phyloP scores from a whole-genome alignment of 2,888 invertebrate species.

The Limnephilus rhombicus region DNA sequence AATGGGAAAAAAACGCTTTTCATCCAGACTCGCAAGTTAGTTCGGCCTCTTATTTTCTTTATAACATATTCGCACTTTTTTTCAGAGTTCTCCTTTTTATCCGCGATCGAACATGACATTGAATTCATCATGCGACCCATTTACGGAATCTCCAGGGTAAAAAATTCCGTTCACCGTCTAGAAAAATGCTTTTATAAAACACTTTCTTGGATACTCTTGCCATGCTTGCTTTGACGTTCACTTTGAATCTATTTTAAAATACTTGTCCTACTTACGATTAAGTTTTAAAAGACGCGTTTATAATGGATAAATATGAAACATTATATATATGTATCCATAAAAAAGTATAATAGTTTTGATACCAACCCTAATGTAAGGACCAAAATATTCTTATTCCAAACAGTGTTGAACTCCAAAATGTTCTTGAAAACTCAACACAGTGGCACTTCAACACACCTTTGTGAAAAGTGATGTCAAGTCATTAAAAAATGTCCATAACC shows the following conservation, averaged over 20 bases:
- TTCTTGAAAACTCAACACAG: no score
- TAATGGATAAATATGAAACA: no score
- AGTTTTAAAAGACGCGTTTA: background rate
- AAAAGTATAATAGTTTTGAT: background rate
- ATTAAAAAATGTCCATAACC: no score
- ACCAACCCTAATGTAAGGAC: no score
- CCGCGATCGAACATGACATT: conserved; percentile 11
- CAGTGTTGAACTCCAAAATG: no score
- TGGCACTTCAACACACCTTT: no score
- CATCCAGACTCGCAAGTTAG: background rate
- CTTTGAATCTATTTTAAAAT: background rate
- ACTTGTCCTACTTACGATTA: background rate
- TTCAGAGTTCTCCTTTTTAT: background rate
- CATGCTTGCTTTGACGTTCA: background rate
- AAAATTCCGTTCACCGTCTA: background rate
- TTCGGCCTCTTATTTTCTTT: background rate
- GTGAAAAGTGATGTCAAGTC: no score
- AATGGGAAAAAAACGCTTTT: background rate
- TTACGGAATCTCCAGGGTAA: background rate
- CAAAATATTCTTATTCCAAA: no score
- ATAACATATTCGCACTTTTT: background rate
- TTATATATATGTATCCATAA: background rate
- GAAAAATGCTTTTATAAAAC: background rate
- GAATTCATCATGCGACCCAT: conserved; percentile 10
- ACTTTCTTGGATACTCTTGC: background rate